These are phyloP conservation scores for Balearica regulorum DNA, from an alignment of 2,797 vertebrate genomes.

Conservation along the genomic window DNA sequence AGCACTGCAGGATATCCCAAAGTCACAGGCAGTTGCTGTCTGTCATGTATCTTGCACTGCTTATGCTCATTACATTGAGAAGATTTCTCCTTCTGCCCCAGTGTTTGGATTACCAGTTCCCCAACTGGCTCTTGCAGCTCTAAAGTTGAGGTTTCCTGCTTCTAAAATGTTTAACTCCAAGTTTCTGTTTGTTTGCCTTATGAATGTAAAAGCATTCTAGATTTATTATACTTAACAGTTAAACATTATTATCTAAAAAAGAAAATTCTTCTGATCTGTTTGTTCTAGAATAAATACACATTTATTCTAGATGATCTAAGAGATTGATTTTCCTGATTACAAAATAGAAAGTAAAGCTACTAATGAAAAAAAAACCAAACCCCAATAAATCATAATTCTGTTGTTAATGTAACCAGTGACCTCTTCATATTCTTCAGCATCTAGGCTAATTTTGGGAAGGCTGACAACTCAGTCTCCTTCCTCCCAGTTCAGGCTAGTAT, in stretches of 20 bases:
- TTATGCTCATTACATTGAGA: not conserved
- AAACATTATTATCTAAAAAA: not conserved
- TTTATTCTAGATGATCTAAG: not conserved
- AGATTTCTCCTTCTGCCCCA: not conserved
- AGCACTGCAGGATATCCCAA: not conserved
- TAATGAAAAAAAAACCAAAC: not conserved
- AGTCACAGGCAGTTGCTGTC: not conserved
- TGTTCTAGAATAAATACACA: not conserved
- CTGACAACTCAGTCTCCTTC: not conserved
- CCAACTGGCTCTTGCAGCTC: not conserved
- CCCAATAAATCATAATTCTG: not conserved
- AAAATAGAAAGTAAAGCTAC: not conserved
- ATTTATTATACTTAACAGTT: not conserved
- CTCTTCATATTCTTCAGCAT: not conserved
- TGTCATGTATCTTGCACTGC: not conserved
- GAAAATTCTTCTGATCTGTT: not conserved
- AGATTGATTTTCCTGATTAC: not conserved
- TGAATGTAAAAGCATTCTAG: not conserved
- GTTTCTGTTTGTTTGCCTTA: not conserved
- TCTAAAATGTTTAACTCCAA: not conserved
- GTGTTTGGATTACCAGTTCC: not conserved
- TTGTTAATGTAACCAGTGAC: not conserved
- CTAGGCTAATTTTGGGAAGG: not conserved
- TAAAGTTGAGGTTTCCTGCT: not conserved
- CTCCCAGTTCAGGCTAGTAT: not conserved